Evolutionary conservation across 2,797 vertebrate species (phyloP).

Genomic region (Scolopax rusticola): DNA sequence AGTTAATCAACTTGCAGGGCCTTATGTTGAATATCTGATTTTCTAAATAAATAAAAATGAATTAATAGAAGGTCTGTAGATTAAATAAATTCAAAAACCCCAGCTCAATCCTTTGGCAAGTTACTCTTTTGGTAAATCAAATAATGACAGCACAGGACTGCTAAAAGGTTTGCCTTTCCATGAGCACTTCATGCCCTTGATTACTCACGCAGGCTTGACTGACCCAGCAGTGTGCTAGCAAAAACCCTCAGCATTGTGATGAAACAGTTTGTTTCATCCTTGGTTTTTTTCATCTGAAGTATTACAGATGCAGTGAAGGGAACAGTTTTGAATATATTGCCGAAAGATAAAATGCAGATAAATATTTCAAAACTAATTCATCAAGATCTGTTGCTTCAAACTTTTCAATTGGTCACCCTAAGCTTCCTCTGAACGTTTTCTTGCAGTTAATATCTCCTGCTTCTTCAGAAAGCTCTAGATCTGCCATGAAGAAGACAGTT

Average conservation of each 20-base stretch:
- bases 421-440: not conserved
- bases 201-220: not conserved
- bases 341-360: not conserved
- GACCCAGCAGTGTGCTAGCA: not conserved
- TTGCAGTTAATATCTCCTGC: not conserved
- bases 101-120: not conserved
- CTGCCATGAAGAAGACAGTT: not conserved
- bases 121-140: not conserved
- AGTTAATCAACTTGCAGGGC: not conserved
- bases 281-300: not conserved
- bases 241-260: not conserved
- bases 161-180: conserved; percentile 21
- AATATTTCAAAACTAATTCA: not conserved
- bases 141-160: not conserved
- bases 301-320: not conserved
- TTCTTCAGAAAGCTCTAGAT: not conserved
- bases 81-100: not conserved
- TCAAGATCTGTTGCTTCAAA: not conserved
- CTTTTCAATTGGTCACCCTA: not conserved
- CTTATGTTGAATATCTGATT: not conserved
- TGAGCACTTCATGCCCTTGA: not conserved
- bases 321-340: not conserved
- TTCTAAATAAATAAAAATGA: not conserved
- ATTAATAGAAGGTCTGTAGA: not conserved
- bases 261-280: not conserved